These are phyloP conservation scores for Scaptomyza graminum DNA, from an alignment of 1,140 invertebrate genomes.

Conservation along the genomic window DNA sequence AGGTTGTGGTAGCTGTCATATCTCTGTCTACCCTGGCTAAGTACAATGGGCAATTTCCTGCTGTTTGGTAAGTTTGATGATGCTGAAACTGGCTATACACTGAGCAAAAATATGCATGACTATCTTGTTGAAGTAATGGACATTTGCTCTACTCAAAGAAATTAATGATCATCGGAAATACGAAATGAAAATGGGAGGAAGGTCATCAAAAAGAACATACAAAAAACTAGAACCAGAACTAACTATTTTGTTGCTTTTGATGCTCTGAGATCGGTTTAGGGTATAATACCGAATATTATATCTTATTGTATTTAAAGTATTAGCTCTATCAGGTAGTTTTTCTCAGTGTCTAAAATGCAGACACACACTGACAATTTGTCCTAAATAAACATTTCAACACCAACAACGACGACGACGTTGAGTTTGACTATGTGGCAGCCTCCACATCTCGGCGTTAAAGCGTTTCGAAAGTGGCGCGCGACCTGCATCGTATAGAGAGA, in stretches of 20 bases:
- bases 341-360: not conserved
- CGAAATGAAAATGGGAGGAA: too few relatives aligned
- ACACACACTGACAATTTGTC: conserved; percentile 68
- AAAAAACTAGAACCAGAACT: too few relatives aligned
- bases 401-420: conserved; percentile 39
- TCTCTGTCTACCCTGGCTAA: conserved; percentile 22
- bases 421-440: conserved; percentile 29
- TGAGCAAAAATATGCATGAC: not conserved
- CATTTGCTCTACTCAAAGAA: too few relatives aligned
- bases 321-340: not conserved
- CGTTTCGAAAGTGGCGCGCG: conserved; percentile 72
- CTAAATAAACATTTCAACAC: conserved; percentile 83
- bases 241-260: too few relatives aligned
- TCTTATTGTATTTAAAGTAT: too few relatives aligned
- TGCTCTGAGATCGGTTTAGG: too few relatives aligned
- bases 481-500: conserved; percentile 26
- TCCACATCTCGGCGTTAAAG: conserved; percentile 51
- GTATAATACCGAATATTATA: too few relatives aligned
- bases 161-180: too few relatives aligned
- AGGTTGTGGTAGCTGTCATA: conserved; percentile 42
- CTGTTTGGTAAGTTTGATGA: conserved; percentile 29
- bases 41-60: conserved; percentile 79
- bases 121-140: too few relatives aligned
- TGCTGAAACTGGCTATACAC: conserved; percentile 1
- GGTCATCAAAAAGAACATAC: too few relatives aligned